Conservation (phyloP, 2,797 vertebrate species). For the Helostoma temminkii region DNA sequence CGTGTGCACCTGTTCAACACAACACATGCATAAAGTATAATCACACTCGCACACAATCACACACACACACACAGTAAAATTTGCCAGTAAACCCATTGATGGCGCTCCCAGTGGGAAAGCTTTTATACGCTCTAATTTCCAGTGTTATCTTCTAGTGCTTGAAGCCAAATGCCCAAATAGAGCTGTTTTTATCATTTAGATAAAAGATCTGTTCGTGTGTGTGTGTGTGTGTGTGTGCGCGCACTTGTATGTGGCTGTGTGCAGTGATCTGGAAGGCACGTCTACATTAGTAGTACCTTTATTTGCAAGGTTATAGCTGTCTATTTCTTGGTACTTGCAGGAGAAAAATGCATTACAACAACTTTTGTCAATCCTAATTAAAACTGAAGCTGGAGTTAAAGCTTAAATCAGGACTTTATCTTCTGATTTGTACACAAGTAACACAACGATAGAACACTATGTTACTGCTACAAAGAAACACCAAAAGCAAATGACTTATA, state of each 20-base stretch:
- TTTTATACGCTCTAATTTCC: conserved; percentile 76
- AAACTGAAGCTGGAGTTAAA: conserved; percentile 20
- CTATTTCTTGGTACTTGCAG: conserved; percentile 2
- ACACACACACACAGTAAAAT: conserved; percentile 40
- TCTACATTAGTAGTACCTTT: conserved; percentile 9
- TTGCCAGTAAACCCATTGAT: conserved; percentile 56
- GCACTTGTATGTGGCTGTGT: conserved; percentile 7
- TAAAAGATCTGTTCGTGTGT: conserved; percentile 43
- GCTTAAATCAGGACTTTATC: not conserved
- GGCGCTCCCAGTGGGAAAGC: conserved; percentile 49
- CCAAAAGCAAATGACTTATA: not conserved
- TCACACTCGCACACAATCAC: conserved; percentile 27
- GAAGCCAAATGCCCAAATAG: conserved; percentile 64
- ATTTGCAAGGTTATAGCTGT: conserved; percentile 9
- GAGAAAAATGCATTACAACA: not conserved
- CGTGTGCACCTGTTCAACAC: conserved; percentile 35
- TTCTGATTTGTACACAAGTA: not conserved
- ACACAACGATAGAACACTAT: not conserved
- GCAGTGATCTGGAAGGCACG: conserved; percentile 12
- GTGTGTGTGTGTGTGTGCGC: conserved; percentile 5
- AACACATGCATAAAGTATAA: conserved; percentile 28
- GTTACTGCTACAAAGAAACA: not conserved
- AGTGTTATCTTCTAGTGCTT: conserved; percentile 65
- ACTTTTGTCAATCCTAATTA: conserved; percentile 10
- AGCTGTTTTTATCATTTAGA: conserved; percentile 69